Percentiles rank a stretch among this genome's conserved stretches.
These are phyloP conservation scores for Drosophila parthenogenetica DNA, from an alignment of 2,888 invertebrate genomes.

Conservation along the genomic window DNA sequence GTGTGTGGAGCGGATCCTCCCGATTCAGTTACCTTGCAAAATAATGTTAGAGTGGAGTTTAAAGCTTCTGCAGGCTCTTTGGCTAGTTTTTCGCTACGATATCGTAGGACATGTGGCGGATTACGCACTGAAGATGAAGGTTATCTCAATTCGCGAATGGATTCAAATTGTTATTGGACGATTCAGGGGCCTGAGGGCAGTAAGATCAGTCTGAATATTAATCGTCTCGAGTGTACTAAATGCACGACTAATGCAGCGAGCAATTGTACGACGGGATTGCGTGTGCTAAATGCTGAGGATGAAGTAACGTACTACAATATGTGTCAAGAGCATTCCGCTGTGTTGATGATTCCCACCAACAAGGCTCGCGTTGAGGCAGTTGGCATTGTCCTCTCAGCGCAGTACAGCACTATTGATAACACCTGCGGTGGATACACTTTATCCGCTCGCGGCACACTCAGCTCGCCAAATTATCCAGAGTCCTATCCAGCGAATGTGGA, in stretches of 20 bases:
- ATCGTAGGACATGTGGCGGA: constrained; percentile 67
- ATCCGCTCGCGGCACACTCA: constrained; percentile 88
- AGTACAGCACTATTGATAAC: constrained; percentile 85
- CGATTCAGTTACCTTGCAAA: constrained; percentile 86
- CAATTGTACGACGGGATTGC: constrained; percentile 64
- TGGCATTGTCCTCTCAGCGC: constrained; percentile 78
- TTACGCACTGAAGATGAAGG: constrained; percentile 50
- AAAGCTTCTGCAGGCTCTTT: constrained; percentile 86
- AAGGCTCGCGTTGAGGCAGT: constrained; percentile 51
- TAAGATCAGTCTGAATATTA: constrained; percentile 69
- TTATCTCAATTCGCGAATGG: constrained; percentile 63
- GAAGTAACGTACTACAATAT: constrained; percentile 53
- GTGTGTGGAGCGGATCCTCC: constrained; percentile 87
- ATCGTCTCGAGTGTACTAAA: constrained; percentile 73
- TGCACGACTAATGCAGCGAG: constrained; percentile 32
- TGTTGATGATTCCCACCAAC: constrained; percentile 58
- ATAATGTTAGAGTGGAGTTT: constrained; percentile 89
- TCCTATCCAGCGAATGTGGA: constrained; percentile 89
- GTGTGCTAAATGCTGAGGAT: constrained; percentile 41
- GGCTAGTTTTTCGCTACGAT: constrained; percentile 72
- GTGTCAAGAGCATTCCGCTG: constrained; percentile 61
- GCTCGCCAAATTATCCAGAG: constrained; percentile 90
- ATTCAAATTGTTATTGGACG: constrained; percentile 49
- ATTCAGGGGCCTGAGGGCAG: constrained; percentile 48
- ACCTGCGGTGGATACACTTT: constrained; percentile 91